These are phyloP conservation scores for Drosophila erecta DNA, from an alignment of 1,140 invertebrate species.

Conservation along the genomic window DNA sequence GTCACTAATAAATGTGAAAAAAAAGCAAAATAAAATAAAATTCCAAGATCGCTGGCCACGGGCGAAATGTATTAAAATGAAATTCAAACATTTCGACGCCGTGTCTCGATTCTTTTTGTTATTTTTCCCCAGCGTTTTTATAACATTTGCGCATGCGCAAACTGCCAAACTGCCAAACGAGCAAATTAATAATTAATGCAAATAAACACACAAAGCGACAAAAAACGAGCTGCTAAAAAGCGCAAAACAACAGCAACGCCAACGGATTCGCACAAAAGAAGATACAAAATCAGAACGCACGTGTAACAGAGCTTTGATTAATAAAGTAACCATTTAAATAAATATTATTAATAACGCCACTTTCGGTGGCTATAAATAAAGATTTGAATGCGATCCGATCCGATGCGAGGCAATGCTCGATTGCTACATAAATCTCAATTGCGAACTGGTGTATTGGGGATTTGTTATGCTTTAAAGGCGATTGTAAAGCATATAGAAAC, in stretches of 20 bases:
- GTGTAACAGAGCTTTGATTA: slow-evolving; percentile 76
- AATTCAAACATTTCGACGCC: slow-evolving; percentile 70
- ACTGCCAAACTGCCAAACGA: slow-evolving; percentile 63
- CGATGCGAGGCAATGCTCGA: slow-evolving; percentile 33
- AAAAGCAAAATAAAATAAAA: slow-evolving; percentile 22
- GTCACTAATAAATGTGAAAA: slow-evolving; percentile 62
- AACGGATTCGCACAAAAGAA: slow-evolving; percentile 40
- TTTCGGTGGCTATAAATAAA: slow-evolving; percentile 63
- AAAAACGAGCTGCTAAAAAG: slow-evolving; percentile 37
- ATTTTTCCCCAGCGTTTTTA: slow-evolving; percentile 33
- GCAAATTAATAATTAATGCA: slow-evolving; percentile 83
- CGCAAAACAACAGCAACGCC: slow-evolving; percentile 36
- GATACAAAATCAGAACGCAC: slow-evolving; percentile 68
- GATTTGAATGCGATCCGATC: slow-evolving; percentile 1
- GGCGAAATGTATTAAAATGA: slow-evolving; percentile 75
- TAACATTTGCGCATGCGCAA: slow-evolving; percentile 78
- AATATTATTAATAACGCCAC: slow-evolving; percentile 69
- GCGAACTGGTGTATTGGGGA: slow-evolving; percentile 14
- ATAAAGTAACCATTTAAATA: slow-evolving; percentile 70
- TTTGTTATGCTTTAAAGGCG: background rate
- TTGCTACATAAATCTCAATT: slow-evolving; percentile 12
- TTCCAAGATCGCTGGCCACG: slow-evolving; percentile 32
- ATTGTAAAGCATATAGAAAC: slow-evolving; percentile 12
- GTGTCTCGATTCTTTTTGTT: slow-evolving; percentile 37
- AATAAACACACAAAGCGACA: slow-evolving; percentile 71